Evolutionary conservation across 2,797 vertebrate species (phyloP), one percentile per base, ranked within the genome.

Genomic region (Centropyge bicolor): DNA sequence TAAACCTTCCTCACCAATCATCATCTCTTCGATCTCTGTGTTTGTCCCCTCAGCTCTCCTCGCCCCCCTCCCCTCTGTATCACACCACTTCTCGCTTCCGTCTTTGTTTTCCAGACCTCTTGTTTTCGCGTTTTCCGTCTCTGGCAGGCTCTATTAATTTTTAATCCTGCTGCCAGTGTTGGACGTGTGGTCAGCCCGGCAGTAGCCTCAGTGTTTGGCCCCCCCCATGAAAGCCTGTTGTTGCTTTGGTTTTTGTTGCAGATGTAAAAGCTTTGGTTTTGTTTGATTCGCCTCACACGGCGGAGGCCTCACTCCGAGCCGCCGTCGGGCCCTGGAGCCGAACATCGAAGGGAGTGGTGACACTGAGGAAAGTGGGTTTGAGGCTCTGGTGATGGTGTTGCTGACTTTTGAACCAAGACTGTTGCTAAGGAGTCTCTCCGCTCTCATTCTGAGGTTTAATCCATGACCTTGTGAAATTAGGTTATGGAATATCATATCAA

Each of bases 361-460:
- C 70, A 76, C 70, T 13, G 36, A 81, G 22, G 16, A 73, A 80
- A 69, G 45, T 54, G 57, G 62, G 70, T 80, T 80, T 56, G 81
- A 56, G 7, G 71, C 76, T 76, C 62, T 43, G 72, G 31, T 69
- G 72, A 80, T 69, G 78, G 66, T 77, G 68, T 55, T 67, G 78
- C 60, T 55, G 5, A 60, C 79, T 73, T 40, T n/a, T 62, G 65
- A 83, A 66, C 3, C 11, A 71, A 60, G 64, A 41, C 27, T 59
- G 74, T 87, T 84, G 74, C 82, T 78, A 81, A 76, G 76, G 75
- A 46, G 56, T 74, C 62, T 54, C 49, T n/a, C 13, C 24, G 66
- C 66, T 71, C 40, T 8, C 17, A 20, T 8, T 49, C 49, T 69
- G 49, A 6, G 63, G 54, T 60, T 70, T 19, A 71, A 61, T 70